Evolutionary conservation across 2,113 vertebrate genomes (phyloP), one percentile per base, ranked within the genome.

Genomic region (Paraplagusia blochii): DNA sequence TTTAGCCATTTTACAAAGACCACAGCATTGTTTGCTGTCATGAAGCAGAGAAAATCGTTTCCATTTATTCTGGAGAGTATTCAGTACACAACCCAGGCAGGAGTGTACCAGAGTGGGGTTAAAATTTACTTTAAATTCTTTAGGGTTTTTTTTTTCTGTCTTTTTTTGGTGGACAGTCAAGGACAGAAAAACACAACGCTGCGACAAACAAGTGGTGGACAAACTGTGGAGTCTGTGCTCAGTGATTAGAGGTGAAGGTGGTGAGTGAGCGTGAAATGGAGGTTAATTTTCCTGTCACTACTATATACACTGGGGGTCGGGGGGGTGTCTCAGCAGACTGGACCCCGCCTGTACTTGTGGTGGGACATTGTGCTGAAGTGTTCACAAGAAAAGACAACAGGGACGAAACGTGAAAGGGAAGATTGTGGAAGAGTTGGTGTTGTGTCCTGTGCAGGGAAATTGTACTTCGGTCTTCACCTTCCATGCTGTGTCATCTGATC

Each of bases 1-100:
- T 88, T 85, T 77, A 85, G 74, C 73, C 67, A 19, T 65, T 85
- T 83, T 72, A 79, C 72, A 55, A 64, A 67, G 14, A 83, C 87
- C 77, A 1, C 74, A 75, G 46, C 50, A 44, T 72, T 74, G 55
- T 86, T 85, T 82, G 43, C 74, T 79, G 75, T 55, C 46, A 54
- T 56, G 60, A 58, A 47, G 78, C 9, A 1, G 12, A 54, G 22
- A 61, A 53, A 69, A 66, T 53, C 44, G 54, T 53, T 74, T 66
- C 63, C 61, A 70, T 64, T 76, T 72, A 53, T 19, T 50, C n/a
- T 55, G 12, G 9, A 19, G 7, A 7, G 16, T 14, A 67, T 51
- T 45, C 58, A 53, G n/a, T 8, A 38, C 60, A 11, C 13, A 34
- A 19, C 12, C 19, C 42, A 12, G 14, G 49, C n/a, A 51, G 7